Base-by-base conservation (phyloP, 1,140 invertebrate genomes). In the Heterodera carotae region DNA sequence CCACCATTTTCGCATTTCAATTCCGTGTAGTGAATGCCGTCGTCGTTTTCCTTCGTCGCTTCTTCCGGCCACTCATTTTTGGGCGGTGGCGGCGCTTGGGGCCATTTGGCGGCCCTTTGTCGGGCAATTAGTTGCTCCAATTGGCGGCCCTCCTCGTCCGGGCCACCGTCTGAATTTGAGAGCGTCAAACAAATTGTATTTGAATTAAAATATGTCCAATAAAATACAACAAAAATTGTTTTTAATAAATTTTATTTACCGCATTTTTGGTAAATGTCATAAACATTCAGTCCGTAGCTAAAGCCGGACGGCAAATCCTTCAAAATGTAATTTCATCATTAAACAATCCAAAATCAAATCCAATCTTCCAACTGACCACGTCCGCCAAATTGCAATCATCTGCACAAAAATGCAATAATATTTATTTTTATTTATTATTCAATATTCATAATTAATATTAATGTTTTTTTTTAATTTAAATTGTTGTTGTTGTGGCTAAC, bases 351-450 rank as follows among this genome's bases (percentile, higher is more conserved):
- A 22, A 70, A 70, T 31, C 60, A 39, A 76, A 76, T 36, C 27
- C 7, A 10, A 25, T 78, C n/a, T 59, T 60, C 15, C 8, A 48
- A 59, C 71, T 62, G 36, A 74, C 68, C 22, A 86, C 62, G 43
- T 82, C 56, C 31, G 85, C 84, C 12, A 87, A 60, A 69, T 87
- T 86, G 72, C 85, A 87, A n/a, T 60, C 76, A 69, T 86, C 84
- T 77, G 76, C 74, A 60, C 22, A 56, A 25, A 34, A n/a, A n/a
- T n/a, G n/a, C n/a, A n/a, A n/a, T n/a, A n/a, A n/a, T n/a, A n/a
- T n/a, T n/a, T n/a, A n/a, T n/a, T n/a, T n/a, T n/a, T n/a, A n/a
- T n/a, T n/a, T n/a, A n/a, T n/a, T n/a, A n/a, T n/a, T n/a, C n/a
- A n/a, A n/a, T n/a, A n/a, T n/a, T n/a, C n/a, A n/a, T n/a, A n/a